phyloP scores from a whole-genome alignment of 2,113 vertebrate genomes.

The Ranitomeya imitator region DNA sequence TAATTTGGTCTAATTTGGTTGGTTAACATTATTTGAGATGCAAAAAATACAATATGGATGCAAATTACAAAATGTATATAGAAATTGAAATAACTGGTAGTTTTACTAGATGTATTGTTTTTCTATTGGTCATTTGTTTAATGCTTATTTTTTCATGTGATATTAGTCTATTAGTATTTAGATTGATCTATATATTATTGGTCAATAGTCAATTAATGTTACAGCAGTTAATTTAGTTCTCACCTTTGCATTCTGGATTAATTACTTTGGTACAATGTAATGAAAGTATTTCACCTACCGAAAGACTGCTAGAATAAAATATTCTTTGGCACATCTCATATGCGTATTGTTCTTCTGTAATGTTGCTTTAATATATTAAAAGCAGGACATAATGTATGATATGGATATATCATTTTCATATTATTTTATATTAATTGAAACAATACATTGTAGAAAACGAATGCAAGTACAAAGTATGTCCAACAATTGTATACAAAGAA shows the following conservation, averaged over 20 bases:
- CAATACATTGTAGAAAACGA: neutral
- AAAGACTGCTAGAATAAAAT: neutral
- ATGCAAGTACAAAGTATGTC: neutral
- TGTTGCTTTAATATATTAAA: neutral
- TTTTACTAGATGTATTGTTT: neutral
- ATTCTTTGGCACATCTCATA: neutral
- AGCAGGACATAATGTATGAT: neutral
- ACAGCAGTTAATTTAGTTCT: too few species aligned
- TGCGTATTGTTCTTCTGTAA: neutral
- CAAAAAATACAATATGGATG: neutral
- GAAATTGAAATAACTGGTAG: neutral
- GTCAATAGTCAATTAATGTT: too few species aligned
- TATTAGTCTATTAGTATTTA: neutral
- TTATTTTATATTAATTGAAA: neutral
- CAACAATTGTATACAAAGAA: neutral
- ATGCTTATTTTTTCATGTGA: neutral
- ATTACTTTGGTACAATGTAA: neutral
- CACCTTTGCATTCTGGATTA: neutral
- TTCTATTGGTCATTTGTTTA: neutral
- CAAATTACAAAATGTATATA: neutral
- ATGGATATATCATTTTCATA: too few species aligned
- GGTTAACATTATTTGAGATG: neutral
- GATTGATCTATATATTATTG: too few species aligned
- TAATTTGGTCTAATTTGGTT: neutral
- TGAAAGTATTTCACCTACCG: neutral